Conservation (phyloP, 2,888 invertebrate species). For the Dysmachus trigonus region DNA sequence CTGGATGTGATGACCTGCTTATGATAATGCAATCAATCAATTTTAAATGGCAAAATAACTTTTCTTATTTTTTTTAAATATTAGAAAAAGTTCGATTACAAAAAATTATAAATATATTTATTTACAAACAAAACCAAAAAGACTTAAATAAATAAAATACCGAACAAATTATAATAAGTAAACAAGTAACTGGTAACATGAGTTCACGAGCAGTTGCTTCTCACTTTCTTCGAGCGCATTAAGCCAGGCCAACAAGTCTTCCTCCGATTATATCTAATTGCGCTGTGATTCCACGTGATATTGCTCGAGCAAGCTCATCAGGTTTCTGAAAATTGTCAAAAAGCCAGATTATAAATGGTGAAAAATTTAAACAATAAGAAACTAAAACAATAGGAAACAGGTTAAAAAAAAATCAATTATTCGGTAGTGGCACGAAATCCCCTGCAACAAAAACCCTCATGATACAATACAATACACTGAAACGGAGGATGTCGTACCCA, state of each 20-base stretch:
- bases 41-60: no score
- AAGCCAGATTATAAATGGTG: neutral
- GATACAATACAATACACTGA: no score
- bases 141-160: neutral
- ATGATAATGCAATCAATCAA: neutral
- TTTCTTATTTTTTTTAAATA: no score
- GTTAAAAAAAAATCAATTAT: no score
- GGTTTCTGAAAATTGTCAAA: slow-evolving; percentile 57
- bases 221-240: neutral
- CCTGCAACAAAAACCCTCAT: no score
- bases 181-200: no score
- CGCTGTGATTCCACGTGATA: slow-evolving; percentile 61
- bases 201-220: neutral
- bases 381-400: no score
- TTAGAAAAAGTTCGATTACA: no score
- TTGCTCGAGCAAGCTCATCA: slow-evolving; percentile 57
- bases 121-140: neutral
- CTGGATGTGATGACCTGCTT: no score
- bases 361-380: neutral
- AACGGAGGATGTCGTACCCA: no score
- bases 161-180: neutral
- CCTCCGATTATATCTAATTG: slow-evolving; percentile 61
- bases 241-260: slow-evolving; percentile 59
- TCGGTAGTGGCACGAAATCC: no score
- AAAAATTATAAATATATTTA: neutral